phyloP scores from a whole-genome alignment of 2,113 vertebrate species.

The Casuarius casuarius region DNA sequence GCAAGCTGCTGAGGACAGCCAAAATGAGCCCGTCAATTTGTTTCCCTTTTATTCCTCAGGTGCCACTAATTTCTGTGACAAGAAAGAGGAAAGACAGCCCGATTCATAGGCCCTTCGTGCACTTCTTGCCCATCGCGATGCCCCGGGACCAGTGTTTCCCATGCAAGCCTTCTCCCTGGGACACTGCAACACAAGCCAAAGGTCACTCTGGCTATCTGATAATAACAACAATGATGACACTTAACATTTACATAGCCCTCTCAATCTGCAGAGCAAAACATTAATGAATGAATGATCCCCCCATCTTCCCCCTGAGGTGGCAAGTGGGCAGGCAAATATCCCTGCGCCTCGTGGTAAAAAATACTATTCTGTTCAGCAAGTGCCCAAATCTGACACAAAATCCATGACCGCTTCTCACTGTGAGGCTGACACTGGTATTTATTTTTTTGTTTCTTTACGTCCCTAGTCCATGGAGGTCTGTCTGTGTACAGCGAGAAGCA shows the following conservation, averaged over 20 bases:
- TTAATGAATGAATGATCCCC: rapidly evolving
- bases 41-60: background rate
- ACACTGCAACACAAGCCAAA: background rate
- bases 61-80: background rate
- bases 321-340: background rate
- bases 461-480: background rate
- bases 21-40: too few relatives aligned
- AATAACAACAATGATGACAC: too few relatives aligned
- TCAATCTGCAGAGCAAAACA: background rate
- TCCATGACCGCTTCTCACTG: background rate
- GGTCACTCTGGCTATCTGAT: too few relatives aligned
- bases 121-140: background rate
- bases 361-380: background rate
- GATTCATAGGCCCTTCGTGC: too few relatives aligned
- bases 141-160: background rate
- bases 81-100: background rate
- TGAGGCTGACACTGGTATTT: background rate
- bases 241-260: too few relatives aligned
- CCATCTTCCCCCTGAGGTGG: background rate
- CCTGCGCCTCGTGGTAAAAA: rapidly evolving
- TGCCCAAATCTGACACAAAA: rapidly evolving
- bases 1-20: background rate
- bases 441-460: background rate
- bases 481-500: background rate
- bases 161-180: background rate